These are phyloP conservation scores for Brienomyrus brachyistius DNA, from an alignment of 2,113 vertebrate genomes.

Conservation along the genomic window DNA sequence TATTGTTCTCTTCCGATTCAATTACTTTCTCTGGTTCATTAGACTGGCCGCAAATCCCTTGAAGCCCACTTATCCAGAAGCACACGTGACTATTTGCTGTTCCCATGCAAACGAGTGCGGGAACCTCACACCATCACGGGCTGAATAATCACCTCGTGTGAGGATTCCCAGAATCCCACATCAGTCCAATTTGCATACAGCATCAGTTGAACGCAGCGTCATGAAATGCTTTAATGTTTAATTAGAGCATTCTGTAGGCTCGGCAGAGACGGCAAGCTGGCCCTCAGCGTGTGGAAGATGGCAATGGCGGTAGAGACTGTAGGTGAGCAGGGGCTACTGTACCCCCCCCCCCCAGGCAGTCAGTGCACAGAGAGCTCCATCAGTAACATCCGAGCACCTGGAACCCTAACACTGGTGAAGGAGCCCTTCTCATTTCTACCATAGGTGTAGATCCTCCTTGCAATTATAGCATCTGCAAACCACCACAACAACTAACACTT, in stretches of 20 bases:
- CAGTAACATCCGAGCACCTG: not conserved
- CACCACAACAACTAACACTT: not conserved
- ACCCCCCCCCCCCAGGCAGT: not conserved
- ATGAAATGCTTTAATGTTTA: slow-evolving; percentile 14
- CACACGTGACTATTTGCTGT: not conserved
- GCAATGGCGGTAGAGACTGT: not conserved
- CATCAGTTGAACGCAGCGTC: not conserved
- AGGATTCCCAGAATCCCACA: not conserved
- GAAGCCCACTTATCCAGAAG: not conserved
- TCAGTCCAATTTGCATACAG: not conserved
- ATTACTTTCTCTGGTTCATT: not conserved
- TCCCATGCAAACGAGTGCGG: not conserved
- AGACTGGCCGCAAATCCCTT: not conserved
- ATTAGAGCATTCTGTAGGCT: not conserved
- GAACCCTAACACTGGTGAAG: not conserved
- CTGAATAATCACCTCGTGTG: not conserved
- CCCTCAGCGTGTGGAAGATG: not conserved
- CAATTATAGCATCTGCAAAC: not conserved
- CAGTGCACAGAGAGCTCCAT: not conserved
- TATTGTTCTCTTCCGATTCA: slow-evolving; percentile 2
- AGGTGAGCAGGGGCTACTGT: not conserved
- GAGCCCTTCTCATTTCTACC: not conserved
- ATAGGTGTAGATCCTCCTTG: not conserved
- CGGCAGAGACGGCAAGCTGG: not conserved
- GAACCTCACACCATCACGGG: not conserved